Conservation (phyloP, 2,888 invertebrate genomes). For the Caenorhabditis imperialis region DNA sequence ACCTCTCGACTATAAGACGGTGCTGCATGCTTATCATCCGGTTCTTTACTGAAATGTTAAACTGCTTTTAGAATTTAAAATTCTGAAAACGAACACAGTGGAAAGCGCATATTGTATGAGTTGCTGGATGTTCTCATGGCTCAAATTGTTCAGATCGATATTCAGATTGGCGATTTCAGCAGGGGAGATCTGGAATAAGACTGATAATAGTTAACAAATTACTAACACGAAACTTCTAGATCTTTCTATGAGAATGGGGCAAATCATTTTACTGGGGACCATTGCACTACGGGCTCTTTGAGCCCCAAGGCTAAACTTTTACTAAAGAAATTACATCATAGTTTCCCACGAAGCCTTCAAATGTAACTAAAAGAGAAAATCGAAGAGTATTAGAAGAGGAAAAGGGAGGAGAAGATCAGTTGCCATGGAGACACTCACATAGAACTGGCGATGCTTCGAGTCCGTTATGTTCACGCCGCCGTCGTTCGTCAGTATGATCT, state of each 20-base stretch:
- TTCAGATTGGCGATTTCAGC: slow-evolving; percentile 55
- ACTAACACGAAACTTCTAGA: background rate
- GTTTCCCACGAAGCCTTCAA: too few relatives aligned
- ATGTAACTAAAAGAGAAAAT: too few relatives aligned
- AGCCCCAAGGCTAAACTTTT: too few relatives aligned
- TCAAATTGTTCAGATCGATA: slow-evolving; percentile 64
- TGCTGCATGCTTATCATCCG: background rate
- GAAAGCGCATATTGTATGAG: slow-evolving; percentile 61
- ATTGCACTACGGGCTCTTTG: too few relatives aligned
- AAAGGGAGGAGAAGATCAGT: too few relatives aligned
- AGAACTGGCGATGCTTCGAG: slow-evolving; percentile 52
- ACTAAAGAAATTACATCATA: too few relatives aligned
- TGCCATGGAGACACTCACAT: slow-evolving; percentile 58
- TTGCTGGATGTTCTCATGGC: slow-evolving; percentile 59
- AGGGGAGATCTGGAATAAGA: slow-evolving; percentile 55
- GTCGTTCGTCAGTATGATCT: slow-evolving; percentile 59
- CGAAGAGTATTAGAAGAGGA: too few relatives aligned
- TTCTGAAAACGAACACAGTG: slow-evolving; percentile 17
- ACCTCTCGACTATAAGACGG: slow-evolving; percentile 9
- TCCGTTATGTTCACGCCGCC: slow-evolving; percentile 63
- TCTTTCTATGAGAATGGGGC: too few relatives aligned
- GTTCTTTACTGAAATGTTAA: slow-evolving; percentile 15
- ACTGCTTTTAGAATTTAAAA: background rate
- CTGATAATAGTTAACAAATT: background rate
- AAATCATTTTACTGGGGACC: too few relatives aligned